Conservation (phyloP, 2,113 vertebrate genomes). For the Pseudolaguvia tuberculata region DNA sequence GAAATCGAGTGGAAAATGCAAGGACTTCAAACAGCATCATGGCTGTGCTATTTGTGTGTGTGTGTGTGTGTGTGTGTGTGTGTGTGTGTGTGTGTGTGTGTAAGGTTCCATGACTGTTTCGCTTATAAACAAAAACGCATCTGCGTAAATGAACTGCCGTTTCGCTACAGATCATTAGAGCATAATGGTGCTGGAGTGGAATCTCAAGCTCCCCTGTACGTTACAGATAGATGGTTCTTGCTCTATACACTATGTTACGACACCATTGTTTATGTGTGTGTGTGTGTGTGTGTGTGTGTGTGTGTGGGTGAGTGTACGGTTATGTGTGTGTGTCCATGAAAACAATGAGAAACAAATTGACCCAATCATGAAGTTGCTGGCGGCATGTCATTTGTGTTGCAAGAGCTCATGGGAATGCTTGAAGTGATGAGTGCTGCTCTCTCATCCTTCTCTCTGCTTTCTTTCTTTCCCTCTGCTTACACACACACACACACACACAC, state of each 20-base stretch:
- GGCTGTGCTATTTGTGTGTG: not conserved
- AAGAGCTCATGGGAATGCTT: constrained; percentile 49
- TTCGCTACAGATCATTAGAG: constrained; percentile 44
- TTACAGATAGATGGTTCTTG: constrained; percentile 56
- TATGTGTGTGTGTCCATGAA: constrained; percentile 38
- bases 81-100: too few relatives aligned
- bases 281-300: constrained; percentile 43
- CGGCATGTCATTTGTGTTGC: constrained; percentile 59
- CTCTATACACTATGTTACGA: constrained; percentile 23
- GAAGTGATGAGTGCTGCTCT: constrained; percentile 44
- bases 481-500: constrained; percentile 21
- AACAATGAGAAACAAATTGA: constrained; percentile 52
- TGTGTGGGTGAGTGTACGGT: constrained; percentile 36
- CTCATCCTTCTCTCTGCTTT: too few relatives aligned
- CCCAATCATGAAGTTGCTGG: constrained; percentile 53
- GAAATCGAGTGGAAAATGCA: constrained; percentile 10
- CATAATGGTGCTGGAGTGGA: constrained; percentile 45
- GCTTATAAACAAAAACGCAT: constrained; percentile 22
- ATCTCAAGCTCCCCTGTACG: constrained; percentile 43
- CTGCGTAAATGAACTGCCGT: not conserved
- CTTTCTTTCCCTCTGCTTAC: not conserved
- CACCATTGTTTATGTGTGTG: constrained; percentile 33
- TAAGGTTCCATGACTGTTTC: constrained; percentile 12
- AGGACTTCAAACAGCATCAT: constrained; percentile 15
- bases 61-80: not conserved